Conservation (phyloP, 2,888 invertebrate species). For the Reticulitermes lucifugus region DNA sequence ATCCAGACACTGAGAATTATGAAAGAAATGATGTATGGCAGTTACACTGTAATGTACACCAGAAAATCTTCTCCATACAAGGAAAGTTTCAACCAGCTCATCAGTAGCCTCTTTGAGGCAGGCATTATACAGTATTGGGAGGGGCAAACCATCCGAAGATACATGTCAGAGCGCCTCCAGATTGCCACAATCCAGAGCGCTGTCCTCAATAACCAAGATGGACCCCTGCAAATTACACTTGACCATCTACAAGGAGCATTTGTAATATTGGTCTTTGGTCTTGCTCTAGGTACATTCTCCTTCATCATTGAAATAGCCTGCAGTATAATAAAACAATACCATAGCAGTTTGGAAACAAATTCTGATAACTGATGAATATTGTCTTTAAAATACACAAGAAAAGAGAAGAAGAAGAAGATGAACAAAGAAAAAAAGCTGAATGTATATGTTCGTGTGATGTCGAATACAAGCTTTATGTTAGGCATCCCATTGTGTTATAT, state of each 20-base stretch:
- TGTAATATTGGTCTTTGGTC: not conserved
- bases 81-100: not conserved
- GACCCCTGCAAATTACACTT: not conserved
- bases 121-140: not conserved
- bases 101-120: not conserved
- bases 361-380: no score
- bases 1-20: not conserved
- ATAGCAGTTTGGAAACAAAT: no score
- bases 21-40: constrained; percentile 13
- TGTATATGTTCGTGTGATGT: no score
- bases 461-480: no score
- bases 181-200: not conserved
- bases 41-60: not conserved
- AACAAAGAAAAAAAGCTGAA: no score
- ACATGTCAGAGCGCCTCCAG: constrained; percentile 5
- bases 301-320: not conserved
- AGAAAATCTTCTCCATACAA: constrained; percentile 13
- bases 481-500: no score
- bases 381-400: no score
- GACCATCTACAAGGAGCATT: not conserved
- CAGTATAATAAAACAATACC: no score
- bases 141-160: not conserved
- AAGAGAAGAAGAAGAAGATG: no score
- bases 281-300: not conserved
- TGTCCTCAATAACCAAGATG: not conserved